A percentile compares a stretch with the other conserved stretches of the same genome.
phyloP scores from a whole-genome alignment of 2,797 vertebrate genomes.

The Amphiprion clarkii region DNA sequence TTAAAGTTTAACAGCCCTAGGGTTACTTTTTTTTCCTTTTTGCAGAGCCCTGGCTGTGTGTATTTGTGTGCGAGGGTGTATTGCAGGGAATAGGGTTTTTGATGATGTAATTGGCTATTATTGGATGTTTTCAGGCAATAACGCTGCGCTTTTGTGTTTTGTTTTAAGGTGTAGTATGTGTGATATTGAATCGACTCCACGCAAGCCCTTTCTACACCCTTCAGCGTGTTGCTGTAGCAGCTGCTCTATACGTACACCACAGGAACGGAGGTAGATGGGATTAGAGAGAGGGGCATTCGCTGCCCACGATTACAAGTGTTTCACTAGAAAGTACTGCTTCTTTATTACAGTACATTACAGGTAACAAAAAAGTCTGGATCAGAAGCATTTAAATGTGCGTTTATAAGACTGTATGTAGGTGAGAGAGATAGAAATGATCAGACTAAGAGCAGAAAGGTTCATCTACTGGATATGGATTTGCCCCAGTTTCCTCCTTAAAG shows the following conservation, averaged over 20 bases:
- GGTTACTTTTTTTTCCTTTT: conserved; percentile 69
- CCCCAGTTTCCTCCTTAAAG: too few species aligned
- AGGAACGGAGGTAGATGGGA: conserved; percentile 32
- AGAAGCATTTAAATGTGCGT: not conserved
- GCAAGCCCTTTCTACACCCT: conserved; percentile 57
- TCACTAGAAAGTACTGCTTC: not conserved
- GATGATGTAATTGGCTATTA: conserved; percentile 86
- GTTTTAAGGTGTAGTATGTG: conserved; percentile 75
- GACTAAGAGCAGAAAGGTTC: too few species aligned
- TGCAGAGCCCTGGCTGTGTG: conserved; percentile 53
- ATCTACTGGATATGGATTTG: too few species aligned
- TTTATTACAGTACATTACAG: not conserved
- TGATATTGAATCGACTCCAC: conserved; percentile 70
- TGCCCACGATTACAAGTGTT: conserved; percentile 31
- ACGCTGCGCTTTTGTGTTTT: conserved; percentile 69
- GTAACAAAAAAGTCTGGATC: not conserved
- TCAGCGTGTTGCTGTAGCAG: conserved; percentile 63
- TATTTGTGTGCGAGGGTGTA: conserved; percentile 63
- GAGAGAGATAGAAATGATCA: too few species aligned
- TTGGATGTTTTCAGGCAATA: conserved; percentile 83
- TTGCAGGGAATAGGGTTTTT: conserved; percentile 77
- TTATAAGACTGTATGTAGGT: not conserved
- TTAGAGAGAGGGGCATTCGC: conserved; percentile 9
- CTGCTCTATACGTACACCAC: conserved; percentile 45
- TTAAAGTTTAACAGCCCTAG: conserved; percentile 87